phyloP scores from a whole-genome alignment of 2,888 invertebrate species.

The Galerucella nymphaeae region DNA sequence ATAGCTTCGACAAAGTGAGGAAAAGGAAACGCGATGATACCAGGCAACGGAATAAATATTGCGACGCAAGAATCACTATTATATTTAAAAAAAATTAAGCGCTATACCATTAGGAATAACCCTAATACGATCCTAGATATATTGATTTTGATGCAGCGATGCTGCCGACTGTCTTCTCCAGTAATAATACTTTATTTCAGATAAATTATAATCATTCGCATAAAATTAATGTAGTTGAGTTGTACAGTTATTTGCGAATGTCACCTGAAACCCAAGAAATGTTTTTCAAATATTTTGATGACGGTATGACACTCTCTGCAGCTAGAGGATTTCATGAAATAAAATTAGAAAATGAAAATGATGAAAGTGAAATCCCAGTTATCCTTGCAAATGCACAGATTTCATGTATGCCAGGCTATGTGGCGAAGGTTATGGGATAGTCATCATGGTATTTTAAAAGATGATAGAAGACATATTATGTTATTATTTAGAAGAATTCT shows the following conservation, averaged over 20 bases:
- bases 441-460: not conserved
- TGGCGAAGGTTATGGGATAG: too few species aligned
- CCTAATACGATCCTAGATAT: not conserved
- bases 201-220: conserved; percentile 11
- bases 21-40: conserved; percentile 1
- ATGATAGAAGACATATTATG: conserved; percentile 3
- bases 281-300: too few species aligned
- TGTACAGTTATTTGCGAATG: too few species aligned
- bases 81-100: not conserved
- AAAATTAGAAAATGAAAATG: conserved; percentile 19
- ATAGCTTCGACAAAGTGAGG: conserved; percentile 25
- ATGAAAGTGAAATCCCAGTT: not conserved
- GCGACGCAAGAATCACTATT: not conserved
- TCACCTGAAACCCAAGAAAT: too few species aligned
- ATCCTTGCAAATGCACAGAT: conserved; percentile 19
- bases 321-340: conserved; percentile 19
- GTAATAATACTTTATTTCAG: too few species aligned
- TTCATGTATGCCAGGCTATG: too few species aligned
- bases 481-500: conserved; percentile 15
- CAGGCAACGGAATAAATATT: not conserved
- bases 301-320: not conserved
- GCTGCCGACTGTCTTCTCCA: too few species aligned
- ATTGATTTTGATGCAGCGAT: too few species aligned
- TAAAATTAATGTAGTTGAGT: too few species aligned
- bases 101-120: not conserved